These are phyloP conservation scores for Onychomys torridus DNA, from an alignment of 2,797 vertebrate genomes.

Conservation along the genomic window DNA sequence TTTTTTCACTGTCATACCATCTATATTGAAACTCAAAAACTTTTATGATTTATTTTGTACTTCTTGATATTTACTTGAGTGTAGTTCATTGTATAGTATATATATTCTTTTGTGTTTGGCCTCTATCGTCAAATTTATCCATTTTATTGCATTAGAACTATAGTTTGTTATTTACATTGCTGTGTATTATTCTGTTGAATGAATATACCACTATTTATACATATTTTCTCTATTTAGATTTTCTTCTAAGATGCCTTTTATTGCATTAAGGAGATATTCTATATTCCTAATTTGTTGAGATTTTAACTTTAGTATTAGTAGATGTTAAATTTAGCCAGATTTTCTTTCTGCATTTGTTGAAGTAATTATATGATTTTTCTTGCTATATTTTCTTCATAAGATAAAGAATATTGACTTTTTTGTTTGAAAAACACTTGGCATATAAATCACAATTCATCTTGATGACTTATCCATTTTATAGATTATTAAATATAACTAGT, in stretches of 20 bases:
- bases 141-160: background rate
- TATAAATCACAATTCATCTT: background rate
- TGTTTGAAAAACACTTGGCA: conserved; percentile 12
- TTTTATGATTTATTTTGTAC: background rate
- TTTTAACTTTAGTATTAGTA: background rate
- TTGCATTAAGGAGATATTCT: background rate
- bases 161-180: background rate
- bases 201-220: background rate
- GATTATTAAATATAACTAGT: conserved; percentile 33
- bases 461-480: background rate
- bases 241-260: background rate
- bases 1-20: background rate
- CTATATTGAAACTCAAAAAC: background rate
- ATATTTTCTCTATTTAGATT: background rate
- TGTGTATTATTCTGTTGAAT: background rate
- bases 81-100: background rate
- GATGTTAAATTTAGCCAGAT: background rate
- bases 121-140: background rate
- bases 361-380: background rate
- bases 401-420: background rate
- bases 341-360: background rate
- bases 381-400: background rate
- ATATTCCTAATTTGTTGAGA: background rate
- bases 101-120: background rate
- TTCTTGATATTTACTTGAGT: conserved; percentile 15